Evolutionary conservation across 2,113 vertebrate genomes (phyloP).

Genomic region (Oceanites oceanicus): DNA sequence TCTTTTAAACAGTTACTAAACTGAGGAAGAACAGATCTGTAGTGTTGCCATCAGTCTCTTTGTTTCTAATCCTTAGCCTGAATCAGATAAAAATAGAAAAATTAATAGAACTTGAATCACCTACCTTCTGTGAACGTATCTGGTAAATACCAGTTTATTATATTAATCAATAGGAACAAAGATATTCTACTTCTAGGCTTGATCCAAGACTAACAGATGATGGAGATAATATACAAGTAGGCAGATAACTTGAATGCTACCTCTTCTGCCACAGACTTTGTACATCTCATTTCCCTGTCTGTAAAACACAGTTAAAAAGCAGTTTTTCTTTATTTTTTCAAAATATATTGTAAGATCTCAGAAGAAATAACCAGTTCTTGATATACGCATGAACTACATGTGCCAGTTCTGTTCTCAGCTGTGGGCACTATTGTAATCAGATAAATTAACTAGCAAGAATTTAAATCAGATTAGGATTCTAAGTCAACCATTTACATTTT

Average conservation of each 20-base stretch:
- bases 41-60: not conserved
- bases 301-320: not conserved
- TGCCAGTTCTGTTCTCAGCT: not conserved
- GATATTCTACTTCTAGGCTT: not conserved
- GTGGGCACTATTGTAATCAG: rapidly evolving
- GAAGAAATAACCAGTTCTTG: not conserved
- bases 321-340: not conserved
- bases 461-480: not conserved
- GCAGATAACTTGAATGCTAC: not conserved
- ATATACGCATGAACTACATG: not conserved
- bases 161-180: not conserved
- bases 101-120: not conserved
- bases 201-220: not conserved
- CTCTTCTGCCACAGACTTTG: not conserved
- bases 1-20: not conserved
- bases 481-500: not conserved
- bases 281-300: not conserved
- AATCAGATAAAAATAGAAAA: not conserved
- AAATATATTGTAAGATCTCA: not conserved
- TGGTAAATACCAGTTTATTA: not conserved
- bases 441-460: not conserved
- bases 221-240: not conserved
- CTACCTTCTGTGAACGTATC: not conserved
- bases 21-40: not conserved
- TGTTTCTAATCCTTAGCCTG: not conserved